Evolutionary conservation across 2,113 vertebrate species (phyloP).

Genomic region (Rhadina sibilatrix): DNA sequence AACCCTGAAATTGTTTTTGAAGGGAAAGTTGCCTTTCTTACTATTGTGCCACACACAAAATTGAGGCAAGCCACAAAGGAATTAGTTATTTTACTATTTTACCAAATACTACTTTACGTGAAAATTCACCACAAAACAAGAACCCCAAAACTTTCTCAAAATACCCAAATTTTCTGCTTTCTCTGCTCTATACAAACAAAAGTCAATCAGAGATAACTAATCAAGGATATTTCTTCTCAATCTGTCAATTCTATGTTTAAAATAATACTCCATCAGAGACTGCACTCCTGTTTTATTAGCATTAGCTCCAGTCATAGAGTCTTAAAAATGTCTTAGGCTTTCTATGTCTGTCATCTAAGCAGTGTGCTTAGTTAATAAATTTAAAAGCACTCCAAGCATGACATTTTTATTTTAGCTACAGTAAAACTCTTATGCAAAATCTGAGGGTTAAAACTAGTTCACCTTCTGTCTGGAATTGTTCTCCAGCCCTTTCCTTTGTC

Average conservation of each 20-base stretch:
- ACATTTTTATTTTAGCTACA: not conserved
- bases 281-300: not conserved
- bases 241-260: not conserved
- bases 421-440: not conserved
- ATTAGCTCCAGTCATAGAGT: not conserved
- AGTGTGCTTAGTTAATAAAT: not conserved
- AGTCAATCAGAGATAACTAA: not conserved
- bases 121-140: not conserved
- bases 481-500: not conserved
- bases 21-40: not conserved
- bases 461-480: not conserved
- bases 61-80: not conserved
- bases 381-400: not conserved
- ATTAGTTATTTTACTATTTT: not conserved
- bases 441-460: not conserved
- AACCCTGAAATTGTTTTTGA: not conserved
- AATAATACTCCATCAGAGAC: not conserved
- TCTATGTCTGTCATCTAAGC: not conserved
- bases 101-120: accelerated
- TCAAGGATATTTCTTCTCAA: not conserved
- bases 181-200: not conserved
- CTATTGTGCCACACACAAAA: not conserved
- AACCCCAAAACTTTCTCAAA: not conserved
- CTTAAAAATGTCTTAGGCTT: not conserved
- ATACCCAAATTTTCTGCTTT: not conserved